Base-by-base conservation (phyloP, 2,888 invertebrate genomes). In the Euplexia lucipara region DNA sequence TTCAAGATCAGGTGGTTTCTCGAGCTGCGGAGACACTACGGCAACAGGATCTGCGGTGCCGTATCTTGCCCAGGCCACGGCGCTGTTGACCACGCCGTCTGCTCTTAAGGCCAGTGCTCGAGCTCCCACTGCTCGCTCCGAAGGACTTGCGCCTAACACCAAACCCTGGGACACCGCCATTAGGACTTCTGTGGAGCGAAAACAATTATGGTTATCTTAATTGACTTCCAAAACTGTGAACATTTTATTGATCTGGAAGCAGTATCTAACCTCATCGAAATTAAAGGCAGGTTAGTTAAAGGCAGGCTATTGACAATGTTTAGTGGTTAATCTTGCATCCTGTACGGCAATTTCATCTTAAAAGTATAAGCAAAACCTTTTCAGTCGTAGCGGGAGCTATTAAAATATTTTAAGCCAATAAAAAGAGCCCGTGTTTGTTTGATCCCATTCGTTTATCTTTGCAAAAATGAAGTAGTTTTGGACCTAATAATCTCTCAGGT, bases 121-220 rank as follows among this genome's bases (percentile, higher is more conserved):
- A 1, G 95, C 96, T 4, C 96, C 96, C 57, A 96, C 96, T 30
- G 96, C 96, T 1, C 94, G 89, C 62, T 95, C 95, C 16, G 90
- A 81, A 2, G 90, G 81, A 79, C 88, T 91, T 2, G 89, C 82
- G 12, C 95, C 93, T 87, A 96, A 95, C 42, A 98, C 96, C 73
- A 98, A 93, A 37, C 97, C 97, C 90, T 97, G 96, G 26, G 97
- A 96, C 68, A 98, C 96, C 20, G 97, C 97, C 90, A 97, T 97
- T 76, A 97, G 96, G 58, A 97, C 94, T 72, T 97, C 97, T 97
- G 93, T 18, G 81, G 18, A 45, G 16, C 45, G 1, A 53, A 16
- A 45, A 48, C 26, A 45, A 18, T 14, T 18, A 20, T 8, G 1
- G 12, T 32, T 30, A 18, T n/a, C 26, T 48, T 20, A 34, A 30